A percentile compares a stretch with the other conserved stretches of the same genome.
phyloP scores from a whole-genome alignment of 2,797 vertebrate genomes.

The Octomys mimax region DNA sequence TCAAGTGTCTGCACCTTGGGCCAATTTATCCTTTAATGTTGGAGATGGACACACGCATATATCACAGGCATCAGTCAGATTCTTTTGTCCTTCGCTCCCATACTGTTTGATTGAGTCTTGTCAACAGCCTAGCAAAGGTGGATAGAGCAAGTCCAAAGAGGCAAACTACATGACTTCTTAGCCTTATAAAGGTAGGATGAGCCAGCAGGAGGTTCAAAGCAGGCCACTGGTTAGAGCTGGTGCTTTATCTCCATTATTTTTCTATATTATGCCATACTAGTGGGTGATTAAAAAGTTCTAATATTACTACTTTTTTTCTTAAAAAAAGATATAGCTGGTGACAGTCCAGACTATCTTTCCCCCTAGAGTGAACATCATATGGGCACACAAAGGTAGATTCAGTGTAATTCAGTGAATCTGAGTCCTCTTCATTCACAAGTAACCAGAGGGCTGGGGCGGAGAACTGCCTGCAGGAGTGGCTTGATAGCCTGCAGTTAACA shows the following conservation, averaged over 20 bases:
- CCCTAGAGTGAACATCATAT: not conserved
- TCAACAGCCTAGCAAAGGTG: not conserved
- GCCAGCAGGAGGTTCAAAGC: not conserved
- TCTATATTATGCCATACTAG: not conserved
- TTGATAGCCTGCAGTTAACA: not conserved
- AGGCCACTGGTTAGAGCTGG: not conserved
- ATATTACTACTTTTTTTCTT: not conserved
- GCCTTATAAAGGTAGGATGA: not conserved
- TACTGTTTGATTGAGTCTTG: not conserved
- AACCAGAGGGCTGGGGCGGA: not conserved
- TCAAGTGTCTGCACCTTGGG: not conserved
- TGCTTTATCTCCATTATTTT: not conserved
- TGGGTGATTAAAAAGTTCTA: not conserved
- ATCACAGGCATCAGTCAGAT: not conserved
- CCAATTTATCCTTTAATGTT: constrained; percentile 29
- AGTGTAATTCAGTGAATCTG: not conserved
- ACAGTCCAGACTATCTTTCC: not conserved
- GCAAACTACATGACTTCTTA: not conserved
- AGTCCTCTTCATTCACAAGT: not conserved
- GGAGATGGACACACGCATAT: not conserved
- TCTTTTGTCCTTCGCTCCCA: not conserved
- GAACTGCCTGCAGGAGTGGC: not conserved
- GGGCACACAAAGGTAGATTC: not conserved
- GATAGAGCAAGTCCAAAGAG: not conserved
- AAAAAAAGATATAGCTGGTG: not conserved